These are phyloP conservation scores for Seira musarum DNA, from an alignment of 2,888 invertebrate species.

Conservation along the genomic window DNA sequence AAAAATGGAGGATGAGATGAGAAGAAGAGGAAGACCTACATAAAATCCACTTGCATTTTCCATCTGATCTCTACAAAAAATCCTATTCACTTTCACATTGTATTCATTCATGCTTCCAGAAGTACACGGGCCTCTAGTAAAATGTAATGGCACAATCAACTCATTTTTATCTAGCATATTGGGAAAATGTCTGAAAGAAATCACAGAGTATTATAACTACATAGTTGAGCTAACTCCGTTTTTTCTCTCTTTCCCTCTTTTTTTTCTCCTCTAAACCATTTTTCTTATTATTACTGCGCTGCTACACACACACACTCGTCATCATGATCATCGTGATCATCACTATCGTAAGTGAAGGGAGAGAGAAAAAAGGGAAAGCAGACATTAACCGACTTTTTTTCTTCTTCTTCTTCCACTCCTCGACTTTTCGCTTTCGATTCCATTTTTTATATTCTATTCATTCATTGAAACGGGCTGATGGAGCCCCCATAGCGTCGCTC, in stretches of 20 bases:
- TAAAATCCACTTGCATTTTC: slow-evolving; percentile 31
- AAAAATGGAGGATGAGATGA: slow-evolving; percentile 22
- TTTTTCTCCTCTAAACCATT: slow-evolving; percentile 19
- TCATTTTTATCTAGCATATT: slow-evolving; percentile 55
- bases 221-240: neutral
- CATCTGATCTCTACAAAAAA: slow-evolving; percentile 16
- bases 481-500: slow-evolving; percentile 57
- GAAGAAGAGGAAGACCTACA: slow-evolving; percentile 39
- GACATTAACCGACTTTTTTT: slow-evolving; percentile 41
- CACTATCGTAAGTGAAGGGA: neutral
- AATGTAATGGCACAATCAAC: slow-evolving; percentile 46
- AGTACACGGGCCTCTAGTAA: neutral
- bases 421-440: slow-evolving; percentile 59
- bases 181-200: slow-evolving; percentile 15
- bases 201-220: neutral
- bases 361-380: slow-evolving; percentile 1
- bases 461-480: slow-evolving; percentile 58
- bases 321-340: neutral
- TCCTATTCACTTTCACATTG: neutral
- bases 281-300: slow-evolving; percentile 12
- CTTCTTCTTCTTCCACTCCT: slow-evolving; percentile 38
- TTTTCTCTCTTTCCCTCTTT: slow-evolving; percentile 8
- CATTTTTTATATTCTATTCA: slow-evolving; percentile 63
- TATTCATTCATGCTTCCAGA: slow-evolving; percentile 25
- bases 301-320: neutral